These are phyloP conservation scores for Cyphomyrmex costatus DNA, from an alignment of 1,140 invertebrate genomes.

Conservation along the genomic window DNA sequence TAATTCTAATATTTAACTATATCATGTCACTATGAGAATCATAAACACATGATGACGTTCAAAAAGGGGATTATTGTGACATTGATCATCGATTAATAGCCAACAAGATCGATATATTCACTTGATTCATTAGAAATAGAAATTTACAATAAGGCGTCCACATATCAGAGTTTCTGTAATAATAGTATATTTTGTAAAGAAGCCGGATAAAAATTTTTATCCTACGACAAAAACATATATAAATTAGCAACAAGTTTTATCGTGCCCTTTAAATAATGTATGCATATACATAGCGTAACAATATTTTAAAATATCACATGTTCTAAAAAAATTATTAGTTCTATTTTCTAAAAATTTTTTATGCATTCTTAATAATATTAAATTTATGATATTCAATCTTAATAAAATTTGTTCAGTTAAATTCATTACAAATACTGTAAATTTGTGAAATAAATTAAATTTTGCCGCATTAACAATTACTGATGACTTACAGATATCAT, in stretches of 20 bases:
- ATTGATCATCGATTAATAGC: constrained; percentile 53
- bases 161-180: constrained; percentile 15
- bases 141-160: constrained; percentile 62
- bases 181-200: constrained; percentile 55
- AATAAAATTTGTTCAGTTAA: not conserved
- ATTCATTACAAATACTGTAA: not conserved
- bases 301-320: not conserved
- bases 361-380: not conserved
- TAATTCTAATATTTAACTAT: not conserved
- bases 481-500: not conserved
- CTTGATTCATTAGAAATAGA: constrained; percentile 51
- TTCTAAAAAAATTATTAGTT: not conserved
- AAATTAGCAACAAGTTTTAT: constrained; percentile 61
- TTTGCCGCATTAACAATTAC: not conserved
- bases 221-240: constrained; percentile 27
- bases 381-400: not conserved
- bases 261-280: not conserved
- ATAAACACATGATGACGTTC: not conserved
- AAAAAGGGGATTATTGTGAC: constrained; percentile 30
- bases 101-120: constrained; percentile 43
- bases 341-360: not conserved
- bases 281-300: not conserved
- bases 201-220: constrained; percentile 29
- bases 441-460: not conserved
- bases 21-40: not conserved